phyloP scores from a whole-genome alignment of 2,797 vertebrate species.

The Crenuchus spilurus region DNA sequence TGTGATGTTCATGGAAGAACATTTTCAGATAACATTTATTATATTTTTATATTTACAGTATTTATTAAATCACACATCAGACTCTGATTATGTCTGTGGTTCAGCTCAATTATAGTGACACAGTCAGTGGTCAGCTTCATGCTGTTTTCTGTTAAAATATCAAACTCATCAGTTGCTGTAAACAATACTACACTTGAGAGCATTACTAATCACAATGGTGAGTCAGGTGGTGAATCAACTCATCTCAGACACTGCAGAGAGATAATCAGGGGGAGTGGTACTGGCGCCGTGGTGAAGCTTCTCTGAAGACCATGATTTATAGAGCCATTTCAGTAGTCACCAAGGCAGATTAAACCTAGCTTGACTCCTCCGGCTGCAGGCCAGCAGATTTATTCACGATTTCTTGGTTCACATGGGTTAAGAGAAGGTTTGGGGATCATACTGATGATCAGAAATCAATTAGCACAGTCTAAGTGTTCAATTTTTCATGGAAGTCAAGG shows the following conservation, averaged over 20 bases:
- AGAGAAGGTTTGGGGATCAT: not conserved
- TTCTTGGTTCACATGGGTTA: not conserved
- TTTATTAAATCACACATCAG: not conserved
- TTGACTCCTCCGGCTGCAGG: not conserved
- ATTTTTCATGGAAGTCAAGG: too few species aligned
- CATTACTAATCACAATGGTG: not conserved
- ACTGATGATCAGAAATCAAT: not conserved
- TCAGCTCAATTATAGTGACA: not conserved
- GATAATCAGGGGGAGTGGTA: not conserved
- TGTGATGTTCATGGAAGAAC: too few species aligned
- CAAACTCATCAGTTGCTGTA: not conserved
- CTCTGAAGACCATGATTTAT: not conserved
- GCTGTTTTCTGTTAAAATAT: not conserved
- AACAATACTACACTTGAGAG: not conserved
- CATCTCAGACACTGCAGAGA: not conserved
- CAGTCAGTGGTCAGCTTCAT: not conserved
- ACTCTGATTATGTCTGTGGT: not conserved
- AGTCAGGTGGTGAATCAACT: not conserved
- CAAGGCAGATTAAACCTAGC: not conserved
- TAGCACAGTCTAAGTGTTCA: too few species aligned
- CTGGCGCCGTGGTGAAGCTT: not conserved
- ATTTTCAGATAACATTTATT: too few species aligned
- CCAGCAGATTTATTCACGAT: not conserved
- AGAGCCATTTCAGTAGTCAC: not conserved
- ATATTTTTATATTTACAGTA: too few species aligned